Evolutionary conservation across 1,140 invertebrate genomes (phyloP), one percentile per base, ranked within the genome.

Genomic region (Heterodera schachtii): DNA sequence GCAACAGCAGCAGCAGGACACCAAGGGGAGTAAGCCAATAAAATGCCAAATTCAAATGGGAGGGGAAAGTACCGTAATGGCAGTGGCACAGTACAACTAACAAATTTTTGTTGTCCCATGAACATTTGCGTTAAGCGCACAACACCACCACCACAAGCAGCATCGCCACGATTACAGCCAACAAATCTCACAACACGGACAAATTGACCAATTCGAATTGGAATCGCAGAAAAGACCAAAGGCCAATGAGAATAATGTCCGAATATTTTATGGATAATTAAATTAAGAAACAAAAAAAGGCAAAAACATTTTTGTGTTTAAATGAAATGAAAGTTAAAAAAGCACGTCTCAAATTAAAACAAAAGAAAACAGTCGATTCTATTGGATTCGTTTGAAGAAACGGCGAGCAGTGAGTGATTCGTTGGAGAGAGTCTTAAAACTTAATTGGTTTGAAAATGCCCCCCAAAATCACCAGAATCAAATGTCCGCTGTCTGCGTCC

Each of bases 381-480:
- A 82, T 75, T 84, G 31, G 64, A 82, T 44, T 41, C 75, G 46
- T 8, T 84, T 83, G 82, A 83, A 83, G 13, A 75, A 83, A 21
- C 82, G 82, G 7, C 73, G 46, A 11, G 60, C 57, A 60, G 64
- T 78, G 21, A 84, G 47, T 6, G 83, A 67, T 16, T 83, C 83
- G n/a, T 83, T 83, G 43, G 82, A 47, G 69, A 83, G 82, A 5
- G 78, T 83, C 82, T 83, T 16, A 69, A 83, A 46, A 3, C 9
- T 43, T 69, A 16, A 43, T 19, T 79, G 11, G 1, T 41, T 13
- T 13, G 66, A 43, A 41, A 49, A 82, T 64, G 13, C 13, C 3
- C 71, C 19, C 21, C 43, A 82, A n/a, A 80, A 85, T 67, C 47
- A 87, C 86, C 87, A 88, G 78, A 67, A 89, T 76, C 11, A 88